Conservation (phyloP, 1,140 invertebrate genomes). For the Lethocerus indicus region DNA sequence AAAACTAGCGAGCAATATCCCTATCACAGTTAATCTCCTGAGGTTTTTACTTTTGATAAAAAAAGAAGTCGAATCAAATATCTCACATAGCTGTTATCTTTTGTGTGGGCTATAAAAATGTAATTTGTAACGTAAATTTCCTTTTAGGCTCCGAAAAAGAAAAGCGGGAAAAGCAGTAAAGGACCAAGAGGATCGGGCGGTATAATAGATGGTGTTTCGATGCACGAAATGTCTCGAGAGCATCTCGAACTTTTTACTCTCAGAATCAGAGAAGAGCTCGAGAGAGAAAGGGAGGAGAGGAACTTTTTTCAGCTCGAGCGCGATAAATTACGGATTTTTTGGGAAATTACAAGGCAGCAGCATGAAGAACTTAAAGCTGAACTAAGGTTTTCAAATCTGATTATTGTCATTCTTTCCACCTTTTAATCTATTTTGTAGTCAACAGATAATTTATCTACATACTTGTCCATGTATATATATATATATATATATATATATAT, state of each 20-base stretch:
- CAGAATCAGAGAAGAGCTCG: conserved; percentile 78
- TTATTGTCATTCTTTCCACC: neutral
- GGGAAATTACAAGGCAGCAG: conserved; percentile 78
- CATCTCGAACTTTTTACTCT: conserved; percentile 78
- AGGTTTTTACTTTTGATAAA: too few species aligned
- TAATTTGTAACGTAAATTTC: too few species aligned
- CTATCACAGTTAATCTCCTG: too few species aligned
- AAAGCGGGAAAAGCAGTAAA: conserved; percentile 22
- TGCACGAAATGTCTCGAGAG: conserved; percentile 82
- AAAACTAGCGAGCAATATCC: too few species aligned
- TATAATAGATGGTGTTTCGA: conserved; percentile 78
- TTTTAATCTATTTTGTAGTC: neutral
- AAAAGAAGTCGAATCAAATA: too few species aligned
- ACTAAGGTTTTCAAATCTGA: conserved; percentile 29
- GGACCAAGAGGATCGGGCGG: conserved; percentile 26
- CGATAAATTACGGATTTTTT: conserved; percentile 85
- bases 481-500: neutral
- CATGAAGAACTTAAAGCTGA: conserved; percentile 60
- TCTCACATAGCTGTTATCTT: too few species aligned
- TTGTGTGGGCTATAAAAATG: too few species aligned
- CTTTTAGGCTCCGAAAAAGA: conserved; percentile 18
- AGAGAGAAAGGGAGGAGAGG: conserved; percentile 82
- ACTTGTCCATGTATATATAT: neutral
- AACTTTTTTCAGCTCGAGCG: conserved; percentile 91
- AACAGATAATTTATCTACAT: neutral